Evolutionary conservation across 1,140 invertebrate genomes (phyloP).

Genomic region (Lepidurus couesii): DNA sequence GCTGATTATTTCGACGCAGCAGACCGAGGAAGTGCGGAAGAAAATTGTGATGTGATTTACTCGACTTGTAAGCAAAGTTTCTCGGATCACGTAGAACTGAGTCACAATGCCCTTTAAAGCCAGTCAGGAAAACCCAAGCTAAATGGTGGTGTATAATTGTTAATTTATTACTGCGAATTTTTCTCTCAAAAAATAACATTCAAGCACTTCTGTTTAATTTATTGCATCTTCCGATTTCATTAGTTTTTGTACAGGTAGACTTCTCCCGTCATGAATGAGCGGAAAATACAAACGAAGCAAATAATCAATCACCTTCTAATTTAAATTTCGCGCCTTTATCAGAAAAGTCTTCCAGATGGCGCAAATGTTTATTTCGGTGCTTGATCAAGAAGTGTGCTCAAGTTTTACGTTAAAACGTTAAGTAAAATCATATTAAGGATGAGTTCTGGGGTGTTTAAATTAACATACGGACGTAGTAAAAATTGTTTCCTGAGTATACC

Average conservation of each 20-base stretch:
- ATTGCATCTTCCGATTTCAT: neutral
- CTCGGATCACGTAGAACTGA: neutral
- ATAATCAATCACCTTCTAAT: neutral
- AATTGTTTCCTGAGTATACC: neutral
- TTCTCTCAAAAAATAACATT: neutral
- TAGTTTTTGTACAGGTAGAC: neutral
- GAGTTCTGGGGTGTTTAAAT: neutral
- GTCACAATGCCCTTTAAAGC: conserved; percentile 23
- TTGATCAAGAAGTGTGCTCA: neutral
- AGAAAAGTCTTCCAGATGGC: neutral
- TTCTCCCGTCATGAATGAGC: neutral
- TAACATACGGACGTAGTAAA: neutral
- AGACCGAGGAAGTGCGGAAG: conserved; percentile 3
- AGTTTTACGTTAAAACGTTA: neutral
- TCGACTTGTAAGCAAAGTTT: conserved; percentile 5
- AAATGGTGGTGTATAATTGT: conserved; percentile 3
- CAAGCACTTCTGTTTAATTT: neutral
- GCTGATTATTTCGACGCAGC: conserved; percentile 33
- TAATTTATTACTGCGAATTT: neutral
- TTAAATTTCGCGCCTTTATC: neutral
- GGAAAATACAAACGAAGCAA: neutral
- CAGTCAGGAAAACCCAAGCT: neutral
- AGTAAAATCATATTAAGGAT: neutral
- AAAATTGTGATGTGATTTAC: conserved; percentile 29
- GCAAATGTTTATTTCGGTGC: neutral